Evolutionary conservation across 37 sponge, comb jelly and placozoan genomes (phyloP).

Genomic region (Theonella swinhoei): DNA sequence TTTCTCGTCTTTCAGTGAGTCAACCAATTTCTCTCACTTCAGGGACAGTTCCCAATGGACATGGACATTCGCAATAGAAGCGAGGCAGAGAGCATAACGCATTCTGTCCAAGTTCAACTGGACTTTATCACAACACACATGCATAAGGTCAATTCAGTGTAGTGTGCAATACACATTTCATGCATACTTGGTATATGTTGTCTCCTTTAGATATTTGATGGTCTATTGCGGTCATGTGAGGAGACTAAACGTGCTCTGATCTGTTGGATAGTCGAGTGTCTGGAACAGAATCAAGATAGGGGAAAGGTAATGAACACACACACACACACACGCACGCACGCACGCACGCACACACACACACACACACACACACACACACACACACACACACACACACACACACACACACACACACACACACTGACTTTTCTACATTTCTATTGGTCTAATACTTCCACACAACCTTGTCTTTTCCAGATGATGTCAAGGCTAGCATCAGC

Average conservation of each 20-base stretch:
- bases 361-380: too few species aligned
- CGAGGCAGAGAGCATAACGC: slow-evolving; percentile 25
- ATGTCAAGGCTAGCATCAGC: too few species aligned
- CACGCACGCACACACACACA: too few species aligned
- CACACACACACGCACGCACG: too few species aligned
- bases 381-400: too few species aligned
- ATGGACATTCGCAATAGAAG: not conserved
- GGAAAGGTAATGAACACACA: slow-evolving; percentile 73
- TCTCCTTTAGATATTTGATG: slow-evolving; percentile 14
- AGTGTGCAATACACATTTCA: not conserved
- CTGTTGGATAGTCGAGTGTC: slow-evolving; percentile 68
- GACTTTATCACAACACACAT: not conserved
- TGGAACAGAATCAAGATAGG: slow-evolving; percentile 40
- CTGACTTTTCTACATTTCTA: too few species aligned
- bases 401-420: too few species aligned
- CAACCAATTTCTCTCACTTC: not conserved
- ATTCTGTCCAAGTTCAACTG: slow-evolving; percentile 10
- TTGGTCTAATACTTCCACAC: too few species aligned
- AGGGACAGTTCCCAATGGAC: slow-evolving; percentile 27
- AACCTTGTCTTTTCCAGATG: too few species aligned
- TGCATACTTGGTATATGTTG: too few species aligned
- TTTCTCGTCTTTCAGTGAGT: too few species aligned
- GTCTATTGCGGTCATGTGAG: slow-evolving; percentile 23
- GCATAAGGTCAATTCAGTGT: not conserved
- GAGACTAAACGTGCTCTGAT: slow-evolving; percentile 37